Evolutionary conservation across 2,888 invertebrate species (phyloP).

Genomic region (Spisula subtruncata): DNA sequence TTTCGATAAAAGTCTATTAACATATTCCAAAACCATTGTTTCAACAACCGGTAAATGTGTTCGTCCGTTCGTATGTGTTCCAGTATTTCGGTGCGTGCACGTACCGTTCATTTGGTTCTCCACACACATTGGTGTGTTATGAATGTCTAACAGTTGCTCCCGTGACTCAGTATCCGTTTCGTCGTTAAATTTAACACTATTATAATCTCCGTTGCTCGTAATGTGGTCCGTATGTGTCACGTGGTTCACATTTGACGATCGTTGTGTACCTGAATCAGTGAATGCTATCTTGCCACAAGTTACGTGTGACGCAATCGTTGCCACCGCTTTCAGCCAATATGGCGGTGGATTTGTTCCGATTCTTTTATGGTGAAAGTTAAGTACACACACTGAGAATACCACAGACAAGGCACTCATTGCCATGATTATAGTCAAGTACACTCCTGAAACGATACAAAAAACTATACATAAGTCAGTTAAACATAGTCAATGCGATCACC

Average conservation of each 20-base stretch:
- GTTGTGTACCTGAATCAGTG: slow-evolving; percentile 41
- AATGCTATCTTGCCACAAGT: slow-evolving; percentile 76
- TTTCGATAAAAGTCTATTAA: slow-evolving; percentile 79
- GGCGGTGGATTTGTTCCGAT: slow-evolving; percentile 83
- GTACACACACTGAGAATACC: slow-evolving; percentile 87
- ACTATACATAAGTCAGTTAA: background rate
- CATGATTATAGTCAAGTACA: slow-evolving; percentile 88
- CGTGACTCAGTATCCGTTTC: slow-evolving; percentile 10
- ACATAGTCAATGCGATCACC: background rate
- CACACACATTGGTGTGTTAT: slow-evolving; percentile 23
- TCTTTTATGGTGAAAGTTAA: slow-evolving; percentile 87
- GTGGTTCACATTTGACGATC: background rate
- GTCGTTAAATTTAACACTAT: background rate
- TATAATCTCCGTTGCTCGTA: background rate
- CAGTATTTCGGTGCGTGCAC: slow-evolving; percentile 9
- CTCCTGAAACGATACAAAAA: slow-evolving; percentile 80
- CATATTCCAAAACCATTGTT: slow-evolving; percentile 81
- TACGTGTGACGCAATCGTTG: slow-evolving; percentile 73
- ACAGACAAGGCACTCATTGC: slow-evolving; percentile 88
- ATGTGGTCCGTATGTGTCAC: background rate
- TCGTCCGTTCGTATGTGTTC: slow-evolving; percentile 31
- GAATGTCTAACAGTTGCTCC: slow-evolving; percentile 36
- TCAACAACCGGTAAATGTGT: slow-evolving; percentile 68
- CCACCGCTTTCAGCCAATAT: slow-evolving; percentile 80
- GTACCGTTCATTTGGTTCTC: slow-evolving; percentile 29